Conservation (phyloP, 2,797 vertebrate genomes). For the Smutsia temminckii region DNA sequence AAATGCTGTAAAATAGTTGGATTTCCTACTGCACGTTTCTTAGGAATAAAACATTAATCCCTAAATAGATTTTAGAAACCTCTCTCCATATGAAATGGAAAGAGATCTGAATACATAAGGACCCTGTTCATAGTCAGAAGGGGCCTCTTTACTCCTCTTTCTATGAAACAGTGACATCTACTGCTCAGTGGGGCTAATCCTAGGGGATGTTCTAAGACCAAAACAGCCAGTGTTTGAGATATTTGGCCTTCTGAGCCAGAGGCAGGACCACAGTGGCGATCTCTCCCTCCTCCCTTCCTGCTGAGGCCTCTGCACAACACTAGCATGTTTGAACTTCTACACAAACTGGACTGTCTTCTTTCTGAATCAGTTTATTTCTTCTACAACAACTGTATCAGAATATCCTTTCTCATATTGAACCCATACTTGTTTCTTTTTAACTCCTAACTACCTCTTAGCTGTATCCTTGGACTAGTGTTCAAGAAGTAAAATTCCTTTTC, state of each 20-base stretch:
- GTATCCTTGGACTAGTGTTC: neutral
- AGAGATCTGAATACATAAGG: neutral
- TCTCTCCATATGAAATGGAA: neutral
- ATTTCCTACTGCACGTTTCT: neutral
- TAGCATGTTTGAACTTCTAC: neutral
- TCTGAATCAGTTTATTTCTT: neutral
- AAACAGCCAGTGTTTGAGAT: neutral
- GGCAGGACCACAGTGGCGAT: neutral
- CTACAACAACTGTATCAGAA: neutral
- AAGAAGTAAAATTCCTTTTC: neutral
- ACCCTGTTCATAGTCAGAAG: slow-evolving; percentile 35
- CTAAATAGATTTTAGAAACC: slow-evolving; percentile 36
- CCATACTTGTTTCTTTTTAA: neutral
- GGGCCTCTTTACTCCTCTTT: slow-evolving; percentile 58
- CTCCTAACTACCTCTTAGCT: neutral
- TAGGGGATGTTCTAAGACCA: neutral
- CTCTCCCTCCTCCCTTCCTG: neutral
- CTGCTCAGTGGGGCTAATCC: slow-evolving; percentile 67
- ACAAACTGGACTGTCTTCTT: neutral
- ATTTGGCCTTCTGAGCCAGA: neutral
- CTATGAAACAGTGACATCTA: slow-evolving; percentile 86
- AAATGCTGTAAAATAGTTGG: neutral
- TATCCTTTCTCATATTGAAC: neutral
- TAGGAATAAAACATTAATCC: neutral
- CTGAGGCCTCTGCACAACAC: neutral